phyloP scores from a whole-genome alignment of 1,140 invertebrate genomes.

The Pseudomyrmex pallidus region DNA sequence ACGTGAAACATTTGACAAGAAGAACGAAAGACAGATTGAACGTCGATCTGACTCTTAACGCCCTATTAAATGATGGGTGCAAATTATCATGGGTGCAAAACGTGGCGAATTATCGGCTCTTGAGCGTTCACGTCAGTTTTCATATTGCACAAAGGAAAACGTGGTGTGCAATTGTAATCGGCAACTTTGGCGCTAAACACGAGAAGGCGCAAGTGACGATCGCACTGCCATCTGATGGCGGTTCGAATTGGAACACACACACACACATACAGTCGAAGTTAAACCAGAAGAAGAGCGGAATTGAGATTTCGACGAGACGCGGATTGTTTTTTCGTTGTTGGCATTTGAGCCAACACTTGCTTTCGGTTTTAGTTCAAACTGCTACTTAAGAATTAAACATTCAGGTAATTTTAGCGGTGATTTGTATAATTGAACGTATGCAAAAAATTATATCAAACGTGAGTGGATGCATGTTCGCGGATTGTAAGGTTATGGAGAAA shows the following conservation, averaged over 20 bases:
- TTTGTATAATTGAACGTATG: too few relatives aligned
- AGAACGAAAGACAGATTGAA: background rate
- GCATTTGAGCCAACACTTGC: too few relatives aligned
- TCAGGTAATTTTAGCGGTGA: too few relatives aligned
- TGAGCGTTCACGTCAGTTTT: background rate
- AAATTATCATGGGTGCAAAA: too few relatives aligned
- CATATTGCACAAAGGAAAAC: conserved; percentile 16
- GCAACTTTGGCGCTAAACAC: background rate
- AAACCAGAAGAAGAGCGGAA: background rate
- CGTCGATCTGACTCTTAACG: background rate
- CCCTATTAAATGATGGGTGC: background rate
- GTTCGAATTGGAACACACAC: background rate
- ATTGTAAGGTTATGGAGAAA: too few relatives aligned
- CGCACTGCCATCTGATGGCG: conserved; percentile 15
- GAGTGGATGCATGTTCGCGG: too few relatives aligned
- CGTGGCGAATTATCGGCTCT: background rate
- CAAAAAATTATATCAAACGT: too few relatives aligned
- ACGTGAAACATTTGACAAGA: background rate
- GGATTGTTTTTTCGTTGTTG: too few relatives aligned
- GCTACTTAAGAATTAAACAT: too few relatives aligned
- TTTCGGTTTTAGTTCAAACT: too few relatives aligned
- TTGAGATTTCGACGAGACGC: too few relatives aligned
- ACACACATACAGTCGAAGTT: background rate
- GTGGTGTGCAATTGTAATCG: background rate
- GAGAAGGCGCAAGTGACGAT: conserved; percentile 1